Evolutionary conservation across 1,140 invertebrate species (phyloP), one percentile per base, ranked within the genome.

Genomic region (Plectrocnemia conspersa): DNA sequence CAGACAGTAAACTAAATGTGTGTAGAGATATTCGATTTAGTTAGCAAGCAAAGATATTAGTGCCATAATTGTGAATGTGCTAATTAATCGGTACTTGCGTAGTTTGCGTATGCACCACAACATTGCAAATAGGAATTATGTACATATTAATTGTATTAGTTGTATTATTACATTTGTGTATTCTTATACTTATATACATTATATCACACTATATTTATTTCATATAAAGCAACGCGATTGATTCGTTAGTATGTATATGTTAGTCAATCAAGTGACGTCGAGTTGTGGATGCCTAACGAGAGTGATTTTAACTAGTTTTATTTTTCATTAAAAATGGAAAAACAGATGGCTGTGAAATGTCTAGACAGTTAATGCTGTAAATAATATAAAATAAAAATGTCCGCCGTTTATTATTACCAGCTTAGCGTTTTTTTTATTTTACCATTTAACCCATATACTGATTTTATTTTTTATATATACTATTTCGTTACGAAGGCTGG

Each of bases 281-380:
- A 47, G 16, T 44, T 33, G 23, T 22, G 40, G 35, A 25, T 45
- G 40, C 40, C 32, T 47, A 42, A 32, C 40, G 18, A 52, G 53
- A 60, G 58, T 60, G 58, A 60, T 56, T 52, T n/a, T 48, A 50
- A 60, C 53, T 56, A 60, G 53, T 60, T 60, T 55, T 48, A 42
- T 48, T 60, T 60, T 60, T 60, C 58, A 60, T 60, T 60, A 38
- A 49, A 56, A 60, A 61, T 61, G 54, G 58, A 61, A 61, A 61
- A 61, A 49, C 49, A 40, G 49, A 61, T 61, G 58, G 58, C 58
- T 61, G 58, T 61, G 58, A 61, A 61, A 54, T 50, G 38, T 50
- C 18, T 50, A 48, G 25, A 48, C 35, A 21, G 32, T 38, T 50
- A 33, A 50, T 38, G 23, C 2, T 50, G 33, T 50, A 50, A 38